Evolutionary conservation across 2,888 invertebrate species (phyloP).

Genomic region (Diplolepis rosae): DNA sequence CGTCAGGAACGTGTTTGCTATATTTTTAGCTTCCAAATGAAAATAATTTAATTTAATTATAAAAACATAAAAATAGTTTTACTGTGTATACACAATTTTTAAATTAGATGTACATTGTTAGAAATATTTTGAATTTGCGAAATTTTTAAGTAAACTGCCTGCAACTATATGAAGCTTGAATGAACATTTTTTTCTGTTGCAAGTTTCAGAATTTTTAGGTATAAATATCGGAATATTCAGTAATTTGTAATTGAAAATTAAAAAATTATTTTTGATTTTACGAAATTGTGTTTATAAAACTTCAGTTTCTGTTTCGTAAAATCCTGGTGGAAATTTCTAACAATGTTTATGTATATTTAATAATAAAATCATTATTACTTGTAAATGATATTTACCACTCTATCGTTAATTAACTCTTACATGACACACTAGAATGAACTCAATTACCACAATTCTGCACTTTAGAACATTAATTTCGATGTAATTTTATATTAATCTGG

Average conservation of each 20-base stretch:
- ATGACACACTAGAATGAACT: not conserved
- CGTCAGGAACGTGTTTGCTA: not conserved
- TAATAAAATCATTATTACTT: not conserved
- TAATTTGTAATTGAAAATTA: not conserved
- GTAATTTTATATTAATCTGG: conserved; percentile 17
- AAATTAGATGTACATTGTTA: too few species aligned
- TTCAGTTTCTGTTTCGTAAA: too few species aligned
- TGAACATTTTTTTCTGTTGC: too few species aligned
- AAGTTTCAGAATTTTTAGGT: too few species aligned
- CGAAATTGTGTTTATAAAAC: too few species aligned
- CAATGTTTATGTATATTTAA: not conserved
- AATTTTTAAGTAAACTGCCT: too few species aligned
- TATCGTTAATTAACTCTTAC: conserved; percentile 11
- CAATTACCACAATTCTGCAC: not conserved
- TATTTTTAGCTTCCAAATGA: not conserved
- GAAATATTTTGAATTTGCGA: too few species aligned
- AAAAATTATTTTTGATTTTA: not conserved
- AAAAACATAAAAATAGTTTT: too few species aligned
- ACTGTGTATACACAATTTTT: too few species aligned
- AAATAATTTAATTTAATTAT: too few species aligned
- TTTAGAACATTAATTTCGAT: conserved; percentile 12
- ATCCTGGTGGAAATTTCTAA: not conserved
- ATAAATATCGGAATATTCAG: too few species aligned
- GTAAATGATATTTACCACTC: not conserved
- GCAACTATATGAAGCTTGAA: too few species aligned